phyloP scores from a whole-genome alignment of 2,113 vertebrate species.

The Myxocyprinus asiaticus region DNA sequence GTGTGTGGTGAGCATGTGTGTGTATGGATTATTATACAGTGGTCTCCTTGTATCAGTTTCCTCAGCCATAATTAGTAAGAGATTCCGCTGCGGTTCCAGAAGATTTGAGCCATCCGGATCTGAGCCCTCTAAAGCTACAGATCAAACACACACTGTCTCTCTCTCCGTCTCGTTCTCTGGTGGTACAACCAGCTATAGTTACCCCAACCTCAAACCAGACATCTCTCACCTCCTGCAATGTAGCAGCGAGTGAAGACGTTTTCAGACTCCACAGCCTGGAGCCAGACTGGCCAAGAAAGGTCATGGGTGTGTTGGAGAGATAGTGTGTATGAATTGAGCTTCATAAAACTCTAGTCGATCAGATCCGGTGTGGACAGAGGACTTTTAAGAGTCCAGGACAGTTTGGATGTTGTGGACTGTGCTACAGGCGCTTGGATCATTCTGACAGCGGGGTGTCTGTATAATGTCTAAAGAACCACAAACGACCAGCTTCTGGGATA shows the following conservation, averaged over 20 bases:
- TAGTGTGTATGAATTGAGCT: background rate
- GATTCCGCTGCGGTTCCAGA: constrained; percentile 73
- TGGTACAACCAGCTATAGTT: constrained; percentile 71
- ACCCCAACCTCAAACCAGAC: constrained; percentile 65
- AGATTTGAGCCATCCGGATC: constrained; percentile 77
- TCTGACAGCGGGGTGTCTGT: too few species aligned
- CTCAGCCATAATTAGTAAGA: constrained; percentile 73
- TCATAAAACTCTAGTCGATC: too few species aligned
- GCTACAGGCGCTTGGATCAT: too few species aligned
- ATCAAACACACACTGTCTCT: constrained; percentile 62
- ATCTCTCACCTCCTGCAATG: constrained; percentile 95
- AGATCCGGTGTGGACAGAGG: too few species aligned
- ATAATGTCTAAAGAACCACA: too few species aligned
- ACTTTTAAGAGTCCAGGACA: too few species aligned
- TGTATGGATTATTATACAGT: constrained; percentile 41
- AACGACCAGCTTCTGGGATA: too few species aligned
- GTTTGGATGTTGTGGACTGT: too few species aligned
- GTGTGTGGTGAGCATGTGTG: background rate
- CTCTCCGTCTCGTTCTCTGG: constrained; percentile 22
- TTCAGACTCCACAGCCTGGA: constrained; percentile 91
- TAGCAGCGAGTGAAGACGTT: constrained; percentile 93
- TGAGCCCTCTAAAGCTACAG: constrained; percentile 65
- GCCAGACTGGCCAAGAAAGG: constrained; percentile 85
- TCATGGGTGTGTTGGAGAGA: constrained; percentile 77
- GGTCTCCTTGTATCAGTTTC: constrained; percentile 65